Conservation (phyloP, 2,888 invertebrate genomes). For the Ectemnius continuus region DNA sequence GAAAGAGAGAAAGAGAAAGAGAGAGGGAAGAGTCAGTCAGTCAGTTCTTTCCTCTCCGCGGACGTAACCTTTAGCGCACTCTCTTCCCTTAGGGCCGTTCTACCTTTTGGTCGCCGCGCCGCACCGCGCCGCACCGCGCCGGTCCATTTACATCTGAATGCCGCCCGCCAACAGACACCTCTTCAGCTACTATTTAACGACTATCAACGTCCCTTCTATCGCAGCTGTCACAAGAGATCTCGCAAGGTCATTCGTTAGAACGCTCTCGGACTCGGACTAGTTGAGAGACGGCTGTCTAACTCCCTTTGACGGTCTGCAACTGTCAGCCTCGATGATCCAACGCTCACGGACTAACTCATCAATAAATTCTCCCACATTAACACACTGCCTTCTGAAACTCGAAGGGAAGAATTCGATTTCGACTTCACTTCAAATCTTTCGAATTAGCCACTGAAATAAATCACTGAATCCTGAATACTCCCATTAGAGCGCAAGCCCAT, state of each 20-base stretch:
- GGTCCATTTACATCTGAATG: conserved; percentile 75
- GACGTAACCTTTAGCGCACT: conserved; percentile 25
- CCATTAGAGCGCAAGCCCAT: conserved; percentile 12
- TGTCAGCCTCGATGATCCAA: no score
- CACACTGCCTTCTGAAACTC: no score
- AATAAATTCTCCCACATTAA: conserved; percentile 28
- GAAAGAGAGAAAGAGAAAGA: no score
- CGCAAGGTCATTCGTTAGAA: conserved; percentile 59
- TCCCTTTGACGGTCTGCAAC: no score
- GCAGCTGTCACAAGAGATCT: conserved; percentile 52
- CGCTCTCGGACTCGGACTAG: conserved; percentile 54
- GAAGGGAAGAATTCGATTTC: no score
- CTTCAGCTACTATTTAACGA: conserved; percentile 63
- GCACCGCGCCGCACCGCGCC: no score
- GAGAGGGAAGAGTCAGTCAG: no score
- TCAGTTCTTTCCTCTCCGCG: not conserved
- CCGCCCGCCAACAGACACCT: conserved; percentile 74
- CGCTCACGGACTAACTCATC: conserved; percentile 15
- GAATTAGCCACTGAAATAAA: no score
- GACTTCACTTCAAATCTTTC: no score
- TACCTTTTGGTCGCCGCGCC: conserved; percentile 50
- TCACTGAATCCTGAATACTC: no score
- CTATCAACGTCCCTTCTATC: conserved; percentile 45
- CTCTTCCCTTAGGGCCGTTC: conserved; percentile 41
- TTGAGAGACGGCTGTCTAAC: no score